Evolutionary conservation across 2,888 invertebrate species (phyloP), one percentile per base, ranked within the genome.

Genomic region (Eristalis tenax): DNA sequence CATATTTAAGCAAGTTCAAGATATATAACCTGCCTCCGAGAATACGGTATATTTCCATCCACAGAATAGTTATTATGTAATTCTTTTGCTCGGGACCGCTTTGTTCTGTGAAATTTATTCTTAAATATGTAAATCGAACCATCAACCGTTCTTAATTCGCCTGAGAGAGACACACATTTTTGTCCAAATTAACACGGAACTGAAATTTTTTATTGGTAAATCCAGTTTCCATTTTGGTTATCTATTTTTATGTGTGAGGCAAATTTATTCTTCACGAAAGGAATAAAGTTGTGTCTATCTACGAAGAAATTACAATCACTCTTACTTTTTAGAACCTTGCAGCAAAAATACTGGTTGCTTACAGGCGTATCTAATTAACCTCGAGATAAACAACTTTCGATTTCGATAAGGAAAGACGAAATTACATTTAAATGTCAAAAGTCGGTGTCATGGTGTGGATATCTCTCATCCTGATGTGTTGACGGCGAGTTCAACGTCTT

Each of bases 401-500:
- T 86, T 79, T 86, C 64, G 26, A 78, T 61, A 43, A 57, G 28
- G 65, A 35, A 56, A 26, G 35, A 18, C 10, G 40, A 35, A 57
- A 64, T n/a, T 26, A 56, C 26, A 68, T 26, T 61, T 8, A 76
- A 70, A 83, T 87, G 66, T 79, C 74, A 80, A 76, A 84, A 18
- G 70, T 50, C 35, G 63, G 26, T 57, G 28, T 22, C 35, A 56
- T 65, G 38, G 40, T 73, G 81, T 69, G 56, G 76, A 77, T 81
- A 64, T 68, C 23, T 68, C 23, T 77, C 23, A 85, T 77, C 69
- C 77, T 77, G 75, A 77, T 68, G 43, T 65, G 76, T 50, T 59
- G 76, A 65, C 35, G 83, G 76, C 68, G 76, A 79, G 83, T 80
- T 87, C 83, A 87, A 87, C 80, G 87, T 77, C 83, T 83, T 59